Conservation (phyloP, 2,797 vertebrate species). For the Smutsia gigantea region DNA sequence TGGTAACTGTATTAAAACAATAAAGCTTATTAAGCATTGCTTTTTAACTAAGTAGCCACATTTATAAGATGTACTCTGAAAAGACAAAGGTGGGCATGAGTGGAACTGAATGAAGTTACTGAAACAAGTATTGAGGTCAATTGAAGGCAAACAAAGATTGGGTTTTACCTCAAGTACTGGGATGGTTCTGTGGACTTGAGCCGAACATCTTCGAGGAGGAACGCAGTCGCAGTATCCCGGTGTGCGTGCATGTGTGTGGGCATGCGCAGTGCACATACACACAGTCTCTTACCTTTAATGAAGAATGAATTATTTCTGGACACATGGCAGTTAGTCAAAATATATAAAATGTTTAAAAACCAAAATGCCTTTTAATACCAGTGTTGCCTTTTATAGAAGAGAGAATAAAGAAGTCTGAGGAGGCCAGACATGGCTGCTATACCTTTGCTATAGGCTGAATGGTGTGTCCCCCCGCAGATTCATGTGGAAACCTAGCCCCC, state of each 20-base stretch:
- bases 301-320: background rate
- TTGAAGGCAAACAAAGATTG: background rate
- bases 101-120: background rate
- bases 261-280: background rate
- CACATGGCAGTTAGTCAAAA: background rate
- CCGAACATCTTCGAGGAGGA: background rate
- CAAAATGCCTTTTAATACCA: background rate
- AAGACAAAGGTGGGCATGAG: background rate
- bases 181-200: background rate
- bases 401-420: background rate
- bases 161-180: background rate
- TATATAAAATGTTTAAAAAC: background rate
- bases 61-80: background rate
- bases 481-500: background rate
- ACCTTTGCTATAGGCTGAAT: background rate
- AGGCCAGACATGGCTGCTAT: background rate
- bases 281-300: background rate
- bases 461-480: background rate
- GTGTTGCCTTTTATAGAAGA: background rate
- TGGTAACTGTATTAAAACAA: background rate
- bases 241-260: fast-evolving
- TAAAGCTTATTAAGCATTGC: background rate
- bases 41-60: background rate
- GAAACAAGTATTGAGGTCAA: background rate
- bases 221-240: background rate